phyloP scores from a whole-genome alignment of 2,888 invertebrate genomes.

The Drosophila subsilvestris region DNA sequence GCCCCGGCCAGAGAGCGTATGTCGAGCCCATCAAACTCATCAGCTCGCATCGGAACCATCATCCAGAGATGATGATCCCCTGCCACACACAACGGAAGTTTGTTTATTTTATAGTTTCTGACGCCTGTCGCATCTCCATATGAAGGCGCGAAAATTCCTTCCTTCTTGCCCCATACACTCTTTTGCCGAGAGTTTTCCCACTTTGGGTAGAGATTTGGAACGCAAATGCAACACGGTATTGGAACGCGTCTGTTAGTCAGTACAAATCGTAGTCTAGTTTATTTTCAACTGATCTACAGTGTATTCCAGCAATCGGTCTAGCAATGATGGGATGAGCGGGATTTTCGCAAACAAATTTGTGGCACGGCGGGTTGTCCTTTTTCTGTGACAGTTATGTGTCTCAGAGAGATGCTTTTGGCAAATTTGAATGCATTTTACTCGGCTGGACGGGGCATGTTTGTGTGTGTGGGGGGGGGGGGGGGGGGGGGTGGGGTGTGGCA shows the following conservation, averaged over 20 bases:
- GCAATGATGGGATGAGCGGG: not conserved
- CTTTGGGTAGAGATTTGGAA: not conserved
- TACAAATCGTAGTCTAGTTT: too few species aligned
- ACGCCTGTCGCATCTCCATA: slow-evolving; percentile 59
- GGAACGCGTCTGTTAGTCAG: too few species aligned
- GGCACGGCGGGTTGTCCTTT: slow-evolving; percentile 65
- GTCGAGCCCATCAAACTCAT: slow-evolving; percentile 84
- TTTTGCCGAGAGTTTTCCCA: not conserved
- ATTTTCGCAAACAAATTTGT: slow-evolving; percentile 30
- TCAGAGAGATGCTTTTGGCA: slow-evolving; percentile 55
- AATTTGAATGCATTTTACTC: slow-evolving; percentile 72
- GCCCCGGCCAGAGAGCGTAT: slow-evolving; percentile 77
- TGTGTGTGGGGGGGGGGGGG: slow-evolving; percentile 46
- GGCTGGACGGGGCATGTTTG: slow-evolving; percentile 45
- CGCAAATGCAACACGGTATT: not conserved
- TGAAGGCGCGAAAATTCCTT: slow-evolving; percentile 66
- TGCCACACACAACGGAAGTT: slow-evolving; percentile 74
- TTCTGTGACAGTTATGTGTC: slow-evolving; percentile 54
- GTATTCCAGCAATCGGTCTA: slow-evolving; percentile 13
- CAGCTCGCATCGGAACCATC: slow-evolving; percentile 60
- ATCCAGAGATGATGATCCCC: slow-evolving; percentile 40
- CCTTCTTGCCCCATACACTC: not conserved
- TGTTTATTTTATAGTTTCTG: slow-evolving; percentile 82
- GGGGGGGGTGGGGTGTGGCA: slow-evolving; percentile 36
- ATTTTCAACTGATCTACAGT: not conserved